Evolutionary conservation across 2,797 vertebrate genomes (phyloP), one percentile per base, ranked within the genome.

Genomic region (Lacerta viridis): DNA sequence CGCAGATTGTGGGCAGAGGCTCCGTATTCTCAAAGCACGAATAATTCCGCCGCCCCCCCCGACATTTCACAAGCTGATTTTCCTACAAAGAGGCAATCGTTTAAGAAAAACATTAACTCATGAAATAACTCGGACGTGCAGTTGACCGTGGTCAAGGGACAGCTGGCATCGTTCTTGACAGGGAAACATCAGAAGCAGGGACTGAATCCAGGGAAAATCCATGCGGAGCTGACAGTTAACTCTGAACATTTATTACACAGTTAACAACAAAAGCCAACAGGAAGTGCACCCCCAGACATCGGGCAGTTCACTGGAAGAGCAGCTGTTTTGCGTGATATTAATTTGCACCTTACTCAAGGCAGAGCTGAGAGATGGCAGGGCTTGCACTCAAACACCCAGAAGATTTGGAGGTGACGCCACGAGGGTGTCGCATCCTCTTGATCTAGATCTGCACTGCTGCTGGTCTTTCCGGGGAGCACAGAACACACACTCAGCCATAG

Each of bases 221-320:
- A 84, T 7, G 43, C 36, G 8, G 23, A 17, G 66, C 74, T 0
- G 29, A 61, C 36, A 87, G 84, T 87, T 91, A 87, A 85, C 72
- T 68, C 86, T 27, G 29, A 81, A 88, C 27, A 71, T 83, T 87
- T 77, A 76, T 84, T 77, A 94, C 76, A 88, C 71, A 91, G 76
- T 91, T 0, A 0, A 90, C 68, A 90, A 72, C 90, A 92, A 87
- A 78, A 78, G 90, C 17, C 2, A 87, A 87, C 33, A 25, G 74
- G 82, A 92, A 84, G 82, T 29, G 0, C 3, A 79, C 74, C 78
- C 91, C 88, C 50, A 89, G 88, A 0, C 0, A 93, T 59, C 36
- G 69, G 69, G 46, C 72, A 29, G 39, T 29, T 8, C 2, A 10
- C 33, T 20, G n/a, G 36, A 59, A 0, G 36, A 41, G 72, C 46